Base-by-base conservation (phyloP, 1,140 invertebrate genomes). In the Lordiphosa stackelbergi region DNA sequence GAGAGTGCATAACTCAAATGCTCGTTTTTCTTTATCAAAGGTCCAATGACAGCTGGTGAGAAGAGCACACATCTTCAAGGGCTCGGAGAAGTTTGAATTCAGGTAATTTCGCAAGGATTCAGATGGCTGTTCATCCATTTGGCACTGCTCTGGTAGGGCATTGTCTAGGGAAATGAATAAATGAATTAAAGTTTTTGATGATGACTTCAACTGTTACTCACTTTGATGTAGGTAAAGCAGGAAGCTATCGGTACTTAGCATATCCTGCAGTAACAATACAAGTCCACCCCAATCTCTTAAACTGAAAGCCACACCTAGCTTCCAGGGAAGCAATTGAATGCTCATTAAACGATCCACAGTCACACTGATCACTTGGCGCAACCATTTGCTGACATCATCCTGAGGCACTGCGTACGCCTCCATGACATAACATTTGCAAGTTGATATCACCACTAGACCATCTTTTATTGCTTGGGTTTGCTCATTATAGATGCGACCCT, bases 361-460 rank as follows among this genome's bases (percentile, higher is more conserved):
- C 4, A 72, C 69, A 40, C 69, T 66, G 8, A 69, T 35, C 3
- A 78, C 42, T 35, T 72, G 79, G 9, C 68, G 66, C 24, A 87
- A 42, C 87, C 87, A 88, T 49, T 86, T 87, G 35, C 78, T 48
- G 4, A 86, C 72, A 59, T 88, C 81, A 43, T 88, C 88, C 78
- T 89, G 88, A 68, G 90, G 89, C 7, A 61, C 49, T 7, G 88
- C 89, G 62, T 75, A 87, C 4, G 89, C 88, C 68, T 88, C 89
- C 52, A 91, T 88, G 7, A 91, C 43, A 51, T 91, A 91, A 49
- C 90, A 79, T 59, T 90, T 90, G 2, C 77, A 78, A 5, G 89
- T 91, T 6, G 91, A 91, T 42, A 91, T 77, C 5, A 91, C 88
- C n/a, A 91, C 69, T 35, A 91, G 88, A 4, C 90, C 90, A 35